Conservation (phyloP, 35 echinoderm and acorn worm species). For the Eucidaris tribuloides region DNA sequence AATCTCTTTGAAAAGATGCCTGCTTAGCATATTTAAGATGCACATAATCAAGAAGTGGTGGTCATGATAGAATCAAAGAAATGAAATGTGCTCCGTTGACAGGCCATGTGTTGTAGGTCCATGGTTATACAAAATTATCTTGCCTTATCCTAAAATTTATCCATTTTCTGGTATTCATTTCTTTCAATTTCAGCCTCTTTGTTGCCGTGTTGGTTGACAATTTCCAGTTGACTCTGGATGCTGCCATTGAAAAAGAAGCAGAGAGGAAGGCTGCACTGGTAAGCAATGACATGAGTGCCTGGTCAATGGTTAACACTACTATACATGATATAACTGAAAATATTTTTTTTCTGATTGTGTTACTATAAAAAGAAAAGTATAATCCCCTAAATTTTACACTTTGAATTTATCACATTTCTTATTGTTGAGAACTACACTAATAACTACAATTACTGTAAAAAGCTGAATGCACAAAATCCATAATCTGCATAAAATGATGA, state of each 20-base stretch:
- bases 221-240: slow-evolving; percentile 89
- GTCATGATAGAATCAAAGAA: too few species aligned
- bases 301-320: not conserved
- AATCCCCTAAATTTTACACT: not conserved
- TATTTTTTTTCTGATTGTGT: not conserved
- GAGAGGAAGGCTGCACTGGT: slow-evolving; percentile 67
- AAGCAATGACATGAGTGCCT: not conserved
- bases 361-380: not conserved
- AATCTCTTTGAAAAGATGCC: too few species aligned
- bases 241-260: slow-evolving; percentile 58
- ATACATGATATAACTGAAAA: not conserved
- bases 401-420: not conserved
- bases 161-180: not conserved
- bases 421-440: not conserved
- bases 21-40: too few species aligned
- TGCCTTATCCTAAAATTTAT: not conserved
- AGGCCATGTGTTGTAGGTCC: not conserved
- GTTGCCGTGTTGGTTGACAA: slow-evolving; percentile 94
- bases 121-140: not conserved
- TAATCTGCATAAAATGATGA: too few species aligned
- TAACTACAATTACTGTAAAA: too few species aligned
- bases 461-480: not conserved
- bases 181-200: slow-evolving; percentile 63
- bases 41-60: too few species aligned
- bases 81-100: not conserved